phyloP scores from a whole-genome alignment of 1,140 invertebrate genomes.

The Bombyx mandarina region DNA sequence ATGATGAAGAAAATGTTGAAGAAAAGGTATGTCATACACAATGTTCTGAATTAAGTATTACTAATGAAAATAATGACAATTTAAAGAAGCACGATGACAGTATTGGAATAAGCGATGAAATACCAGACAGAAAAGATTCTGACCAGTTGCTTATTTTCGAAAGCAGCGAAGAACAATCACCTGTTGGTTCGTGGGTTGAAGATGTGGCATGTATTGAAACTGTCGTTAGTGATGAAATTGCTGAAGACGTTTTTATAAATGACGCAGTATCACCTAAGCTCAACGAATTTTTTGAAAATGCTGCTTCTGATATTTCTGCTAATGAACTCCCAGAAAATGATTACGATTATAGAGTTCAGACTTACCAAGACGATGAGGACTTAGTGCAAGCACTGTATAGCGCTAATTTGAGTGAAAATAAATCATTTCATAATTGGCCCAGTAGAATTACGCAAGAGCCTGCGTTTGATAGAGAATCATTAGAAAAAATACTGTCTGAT shows the following conservation, averaged over 20 bases:
- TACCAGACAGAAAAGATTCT: constrained; percentile 3
- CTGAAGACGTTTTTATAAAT: constrained; percentile 41
- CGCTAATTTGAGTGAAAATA: constrained; percentile 51
- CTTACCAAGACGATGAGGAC: constrained; percentile 35
- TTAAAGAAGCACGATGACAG: neutral
- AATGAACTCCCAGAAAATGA: constrained; percentile 31
- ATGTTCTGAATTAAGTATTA: constrained; percentile 13
- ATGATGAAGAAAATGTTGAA: constrained; percentile 35
- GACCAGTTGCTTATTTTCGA: constrained; percentile 14
- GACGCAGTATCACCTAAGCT: constrained; percentile 28
- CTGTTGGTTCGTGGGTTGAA: constrained; percentile 55
- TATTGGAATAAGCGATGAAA: constrained; percentile 8
- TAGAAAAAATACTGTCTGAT: constrained; percentile 35
- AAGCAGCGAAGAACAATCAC: constrained; percentile 21
- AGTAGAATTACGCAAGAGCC: constrained; percentile 37
- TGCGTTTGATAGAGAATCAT: constrained; percentile 32
- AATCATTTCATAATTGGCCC: constrained; percentile 15
- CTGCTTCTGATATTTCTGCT: constrained; percentile 21
- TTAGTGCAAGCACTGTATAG: constrained; percentile 47
- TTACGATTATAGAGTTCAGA: constrained; percentile 39
- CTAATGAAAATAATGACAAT: neutral
- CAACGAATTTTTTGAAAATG: constrained; percentile 17
- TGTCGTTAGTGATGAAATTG: constrained; percentile 57
- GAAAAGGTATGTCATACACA: constrained; percentile 42
- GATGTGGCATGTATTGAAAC: constrained; percentile 64